Conservation (phyloP, 35 echinoderm and acorn worm genomes). For the Chiridota heheva region DNA sequence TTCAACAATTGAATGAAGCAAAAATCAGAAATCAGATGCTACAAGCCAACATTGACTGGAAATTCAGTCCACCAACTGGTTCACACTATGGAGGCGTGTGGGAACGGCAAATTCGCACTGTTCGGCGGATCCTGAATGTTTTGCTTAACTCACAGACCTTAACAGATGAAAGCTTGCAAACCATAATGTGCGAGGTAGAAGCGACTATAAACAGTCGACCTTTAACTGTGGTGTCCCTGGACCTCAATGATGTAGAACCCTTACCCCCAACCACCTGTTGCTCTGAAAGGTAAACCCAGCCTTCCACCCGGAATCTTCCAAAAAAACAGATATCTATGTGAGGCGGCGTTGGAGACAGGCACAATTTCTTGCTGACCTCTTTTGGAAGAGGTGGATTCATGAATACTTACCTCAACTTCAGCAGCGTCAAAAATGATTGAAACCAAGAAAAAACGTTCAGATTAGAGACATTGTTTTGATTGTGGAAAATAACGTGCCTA, state of each 20-base stretch:
- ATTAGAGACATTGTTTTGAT: slow-evolving; percentile 42
- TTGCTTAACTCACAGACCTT: too few relatives aligned
- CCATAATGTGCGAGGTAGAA: too few relatives aligned
- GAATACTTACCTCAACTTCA: slow-evolving; percentile 37
- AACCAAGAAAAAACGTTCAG: slow-evolving; percentile 15
- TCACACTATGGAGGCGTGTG: slow-evolving; percentile 55
- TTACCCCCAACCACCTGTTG: background rate
- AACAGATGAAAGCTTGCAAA: too few relatives aligned
- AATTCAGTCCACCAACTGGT: slow-evolving; percentile 58
- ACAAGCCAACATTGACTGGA: slow-evolving; percentile 34
- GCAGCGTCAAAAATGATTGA: slow-evolving; percentile 27
- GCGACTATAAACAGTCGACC: too few relatives aligned
- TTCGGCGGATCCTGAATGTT: slow-evolving; percentile 40
- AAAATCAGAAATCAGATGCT: slow-evolving; percentile 14
- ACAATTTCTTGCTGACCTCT: slow-evolving; percentile 41
- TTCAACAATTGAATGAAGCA: slow-evolving; percentile 24
- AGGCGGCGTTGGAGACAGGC: slow-evolving; percentile 58
- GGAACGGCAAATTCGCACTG: slow-evolving; percentile 61
- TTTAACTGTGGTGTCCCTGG: background rate
- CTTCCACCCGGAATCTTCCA: background rate
- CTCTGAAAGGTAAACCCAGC: too few relatives aligned
- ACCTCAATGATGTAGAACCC: too few relatives aligned
- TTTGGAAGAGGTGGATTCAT: slow-evolving; percentile 48
- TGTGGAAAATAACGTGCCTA: slow-evolving; percentile 21
- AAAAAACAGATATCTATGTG: slow-evolving; percentile 47